Evolutionary conservation across 2,888 invertebrate species (phyloP).

Genomic region (Hypomecis punctinalis): DNA sequence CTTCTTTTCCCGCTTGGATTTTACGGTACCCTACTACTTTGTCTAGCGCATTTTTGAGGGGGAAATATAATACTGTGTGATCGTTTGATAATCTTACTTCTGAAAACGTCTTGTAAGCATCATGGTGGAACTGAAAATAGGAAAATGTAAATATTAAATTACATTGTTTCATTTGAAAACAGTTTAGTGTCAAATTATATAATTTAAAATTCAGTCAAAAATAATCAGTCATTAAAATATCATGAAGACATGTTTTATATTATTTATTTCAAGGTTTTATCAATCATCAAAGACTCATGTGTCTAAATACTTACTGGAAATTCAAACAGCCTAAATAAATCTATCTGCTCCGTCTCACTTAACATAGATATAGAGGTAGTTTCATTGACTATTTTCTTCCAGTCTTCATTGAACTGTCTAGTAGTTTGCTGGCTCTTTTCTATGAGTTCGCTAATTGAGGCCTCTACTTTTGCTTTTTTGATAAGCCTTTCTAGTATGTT

Average conservation of each 20-base stretch:
- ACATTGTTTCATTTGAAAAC: no score
- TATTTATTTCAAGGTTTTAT: no score
- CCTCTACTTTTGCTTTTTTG: conserved; percentile 69
- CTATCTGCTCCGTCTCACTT: conserved; percentile 68
- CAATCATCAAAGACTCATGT: no score
- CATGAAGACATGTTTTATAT: no score
- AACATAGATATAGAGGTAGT: conserved; percentile 76
- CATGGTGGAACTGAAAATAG: conserved; percentile 73
- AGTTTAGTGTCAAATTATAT: neutral
- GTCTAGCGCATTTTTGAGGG: conserved; percentile 86
- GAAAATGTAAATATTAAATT: neutral
- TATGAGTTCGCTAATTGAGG: conserved; percentile 65
- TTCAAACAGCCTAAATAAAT: conserved; percentile 83
- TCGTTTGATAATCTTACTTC: conserved; percentile 84
- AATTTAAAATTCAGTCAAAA: no score
- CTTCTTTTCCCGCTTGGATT: conserved; percentile 75
- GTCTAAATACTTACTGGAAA: conserved; percentile 78
- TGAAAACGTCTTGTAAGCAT: conserved; percentile 77
- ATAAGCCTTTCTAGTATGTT: conserved; percentile 83
- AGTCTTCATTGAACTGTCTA: conserved; percentile 72
- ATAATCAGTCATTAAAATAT: neutral
- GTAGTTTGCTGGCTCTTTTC: conserved; percentile 63
- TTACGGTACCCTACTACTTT: conserved; percentile 88
- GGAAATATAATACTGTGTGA: conserved; percentile 86
- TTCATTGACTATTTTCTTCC: conserved; percentile 73